Conservation (phyloP, 2,797 vertebrate genomes). For the Sebastes oblongus region DNA sequence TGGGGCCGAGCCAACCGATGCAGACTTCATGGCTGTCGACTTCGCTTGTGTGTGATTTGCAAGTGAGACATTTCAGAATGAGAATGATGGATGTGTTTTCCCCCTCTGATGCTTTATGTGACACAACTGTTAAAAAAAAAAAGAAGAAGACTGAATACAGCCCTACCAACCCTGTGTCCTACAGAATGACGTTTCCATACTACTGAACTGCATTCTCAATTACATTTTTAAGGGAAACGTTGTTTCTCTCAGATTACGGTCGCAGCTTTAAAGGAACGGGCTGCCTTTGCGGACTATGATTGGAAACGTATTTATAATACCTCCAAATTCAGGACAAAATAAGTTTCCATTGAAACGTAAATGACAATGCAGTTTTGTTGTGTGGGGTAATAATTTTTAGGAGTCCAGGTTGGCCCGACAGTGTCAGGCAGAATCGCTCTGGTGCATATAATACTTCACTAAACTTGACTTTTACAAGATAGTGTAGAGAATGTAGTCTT, state of each 20-base stretch:
- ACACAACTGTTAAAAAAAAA: constrained; percentile 28
- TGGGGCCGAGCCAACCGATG: constrained; percentile 37
- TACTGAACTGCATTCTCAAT: no score
- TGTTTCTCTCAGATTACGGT: no score
- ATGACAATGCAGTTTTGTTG: not conserved
- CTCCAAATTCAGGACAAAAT: not conserved
- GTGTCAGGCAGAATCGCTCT: not conserved
- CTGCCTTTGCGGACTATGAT: no score
- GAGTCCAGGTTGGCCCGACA: not conserved
- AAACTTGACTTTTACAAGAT: not conserved
- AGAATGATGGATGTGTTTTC: constrained; percentile 70
- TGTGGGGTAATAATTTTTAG: not conserved
- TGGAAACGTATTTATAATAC: no score
- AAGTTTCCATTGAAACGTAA: not conserved
- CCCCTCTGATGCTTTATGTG: constrained; percentile 31
- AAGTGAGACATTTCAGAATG: constrained; percentile 41
- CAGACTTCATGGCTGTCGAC: constrained; percentile 46
- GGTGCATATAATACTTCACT: not conserved
- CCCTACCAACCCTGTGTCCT: not conserved
- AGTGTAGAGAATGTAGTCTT: not conserved
- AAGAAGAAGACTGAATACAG: not conserved
- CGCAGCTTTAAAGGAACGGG: not conserved
- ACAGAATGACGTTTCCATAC: no score
- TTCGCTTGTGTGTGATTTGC: constrained; percentile 40
- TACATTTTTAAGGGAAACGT: no score